Base-by-base conservation (phyloP, 2,797 vertebrate genomes). In the Enteromius fasciolatus region DNA sequence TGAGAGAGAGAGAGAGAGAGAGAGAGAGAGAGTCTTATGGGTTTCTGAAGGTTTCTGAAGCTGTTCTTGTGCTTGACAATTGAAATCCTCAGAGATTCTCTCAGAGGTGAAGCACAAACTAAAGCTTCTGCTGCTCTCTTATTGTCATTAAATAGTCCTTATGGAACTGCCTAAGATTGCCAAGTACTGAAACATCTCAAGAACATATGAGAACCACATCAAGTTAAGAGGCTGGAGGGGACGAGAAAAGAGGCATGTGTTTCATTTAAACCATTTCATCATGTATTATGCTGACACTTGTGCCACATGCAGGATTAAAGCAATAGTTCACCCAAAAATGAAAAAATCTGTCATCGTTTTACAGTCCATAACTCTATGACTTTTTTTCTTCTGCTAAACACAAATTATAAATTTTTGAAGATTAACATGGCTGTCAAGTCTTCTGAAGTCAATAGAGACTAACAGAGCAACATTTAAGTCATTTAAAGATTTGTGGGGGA, bases 41-140 rank as follows among this genome's bases (percentile, higher is more conserved):
- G 44, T 50, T 80, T 68, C 52, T 48, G 7, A 44, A 72, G 44
- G 52, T 48, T 80, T 67, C 50, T 48, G 4, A 33, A 78, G 59
- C 20, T 57, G 59, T 67, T 50, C 46, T 82, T 39, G 59, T 54
- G 68, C 15, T 31, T 36, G 59, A 28, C 69, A 50, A 10, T 31
- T 81, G 39, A 28, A 28, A 33, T 68, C 33, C 25, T 81, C 59
- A 63, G 25, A 66, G 23, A 81, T 50, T 20, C 36, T 73, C 63
- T 69, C 31, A 74, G 70, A 80, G 61, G 36, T 80, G 39, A 76
- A 61, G 63, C 41, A 73, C 69, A 48, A 17, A 52, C 20, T 59
- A 33, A 66, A 46, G 70, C 76, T 66, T 68, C 59, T 57, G 80
- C 54, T 75, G 69, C 68, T 80, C 52, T 66, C 59, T 78, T 3